Evolutionary conservation across 2,113 vertebrate genomes (phyloP).

Genomic region (Entomyzon cyanotis): DNA sequence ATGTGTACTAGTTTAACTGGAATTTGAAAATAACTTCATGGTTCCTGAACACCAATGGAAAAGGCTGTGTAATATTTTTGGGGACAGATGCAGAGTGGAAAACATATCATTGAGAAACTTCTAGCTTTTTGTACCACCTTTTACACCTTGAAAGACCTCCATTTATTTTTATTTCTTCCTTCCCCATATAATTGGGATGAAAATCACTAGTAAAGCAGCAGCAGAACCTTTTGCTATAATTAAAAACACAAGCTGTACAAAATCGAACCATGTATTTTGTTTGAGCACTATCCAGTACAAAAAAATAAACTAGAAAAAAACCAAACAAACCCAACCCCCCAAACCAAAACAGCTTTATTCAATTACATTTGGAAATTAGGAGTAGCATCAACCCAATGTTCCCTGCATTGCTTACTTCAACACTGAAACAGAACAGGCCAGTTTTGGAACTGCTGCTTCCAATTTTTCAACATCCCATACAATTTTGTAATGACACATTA

Average conservation of each 20-base stretch:
- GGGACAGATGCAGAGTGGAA: neutral
- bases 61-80: neutral
- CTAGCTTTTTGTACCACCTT: neutral
- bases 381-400: neutral
- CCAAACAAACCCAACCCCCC: rapidly evolving
- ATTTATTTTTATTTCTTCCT: neutral
- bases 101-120: neutral
- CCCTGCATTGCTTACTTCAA: neutral
- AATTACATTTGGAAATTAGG: neutral
- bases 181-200: neutral
- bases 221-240: neutral
- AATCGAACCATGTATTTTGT: neutral
- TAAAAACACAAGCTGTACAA: neutral
- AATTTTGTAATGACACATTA: neutral
- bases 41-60: neutral
- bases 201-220: neutral
- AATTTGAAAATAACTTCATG: neutral
- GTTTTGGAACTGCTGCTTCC: neutral
- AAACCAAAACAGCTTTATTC: neutral
- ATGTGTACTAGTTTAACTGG: neutral
- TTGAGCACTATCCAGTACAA: neutral
- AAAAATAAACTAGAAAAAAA: neutral
- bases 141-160: neutral
- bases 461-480: neutral
- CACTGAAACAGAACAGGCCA: neutral